Percentiles rank a stretch among this genome's conserved stretches.
phyloP scores from a whole-genome alignment of 2,888 invertebrate genomes.

The Chrysolina oricalcia region DNA sequence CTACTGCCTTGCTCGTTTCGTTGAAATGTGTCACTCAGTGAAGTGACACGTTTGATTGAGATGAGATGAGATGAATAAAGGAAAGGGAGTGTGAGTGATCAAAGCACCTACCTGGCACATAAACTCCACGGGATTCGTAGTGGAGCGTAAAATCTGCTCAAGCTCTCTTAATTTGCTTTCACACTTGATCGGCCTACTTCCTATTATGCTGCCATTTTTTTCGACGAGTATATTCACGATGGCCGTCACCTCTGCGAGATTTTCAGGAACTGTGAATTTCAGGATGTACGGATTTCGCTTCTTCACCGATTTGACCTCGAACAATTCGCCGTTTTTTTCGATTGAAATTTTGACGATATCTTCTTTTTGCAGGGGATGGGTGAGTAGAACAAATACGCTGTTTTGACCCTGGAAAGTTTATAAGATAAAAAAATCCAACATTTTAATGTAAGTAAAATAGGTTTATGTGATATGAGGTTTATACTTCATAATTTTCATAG shows the following conservation, averaged over 20 bases:
- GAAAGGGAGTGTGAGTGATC: background rate
- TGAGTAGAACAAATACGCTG: constrained; percentile 85
- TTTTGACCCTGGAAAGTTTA: constrained; percentile 81
- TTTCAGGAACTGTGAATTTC: constrained; percentile 88
- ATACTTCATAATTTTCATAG: too few species aligned
- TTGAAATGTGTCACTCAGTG: background rate
- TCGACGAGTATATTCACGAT: constrained; percentile 87
- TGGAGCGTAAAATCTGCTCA: constrained; percentile 84
- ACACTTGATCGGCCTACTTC: constrained; percentile 89
- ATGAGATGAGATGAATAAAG: background rate
- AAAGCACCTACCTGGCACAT: constrained; percentile 83
- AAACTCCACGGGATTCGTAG: constrained; percentile 88
- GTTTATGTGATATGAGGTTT: too few species aligned
- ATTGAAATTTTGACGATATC: constrained; percentile 86
- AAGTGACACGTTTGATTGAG: background rate
- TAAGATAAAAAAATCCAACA: background rate
- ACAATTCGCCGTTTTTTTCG: constrained; percentile 85
- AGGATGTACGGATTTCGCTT: constrained; percentile 88
- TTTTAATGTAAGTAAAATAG: too few species aligned
- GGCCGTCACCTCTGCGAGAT: constrained; percentile 87
- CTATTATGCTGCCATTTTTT: constrained; percentile 86
- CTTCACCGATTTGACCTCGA: constrained; percentile 82
- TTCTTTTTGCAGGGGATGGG: constrained; percentile 84
- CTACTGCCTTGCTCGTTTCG: background rate
- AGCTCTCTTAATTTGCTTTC: constrained; percentile 88